Base-by-base conservation (phyloP, 2,888 invertebrate species). In the Drosophila fungiperda region DNA sequence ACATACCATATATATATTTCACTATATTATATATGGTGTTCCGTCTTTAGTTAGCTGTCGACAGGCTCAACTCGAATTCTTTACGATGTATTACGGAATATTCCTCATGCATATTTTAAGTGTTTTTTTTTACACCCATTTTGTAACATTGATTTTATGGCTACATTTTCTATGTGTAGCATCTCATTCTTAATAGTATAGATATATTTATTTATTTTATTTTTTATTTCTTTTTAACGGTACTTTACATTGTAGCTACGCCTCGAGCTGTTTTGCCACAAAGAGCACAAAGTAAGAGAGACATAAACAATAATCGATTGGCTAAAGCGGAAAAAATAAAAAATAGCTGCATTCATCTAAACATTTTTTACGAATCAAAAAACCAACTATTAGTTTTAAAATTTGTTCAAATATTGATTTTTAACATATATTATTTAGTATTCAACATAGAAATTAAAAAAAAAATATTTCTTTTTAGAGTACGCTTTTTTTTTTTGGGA, bases 201-300 rank as follows among this genome's bases (percentile, higher is more conserved):
- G 68, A 78, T 61, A 71, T 88, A 83, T 68, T 73, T 86, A 23
- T 15, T 45, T 45, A 8, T 45, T 45, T 68, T 78, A 58, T 65
- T 53, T 70, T 59, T 70, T 66, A 45, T 77, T 76, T 68, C 38
- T 49, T 68, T 63, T 82, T 67, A 90, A 84, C 85, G 90, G 91
- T 91, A 91, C 91, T 88, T 90, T 89, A 88, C 87, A 89, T 90
- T 87, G 91, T 91, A 91, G 91, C 91, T 90, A 90, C 91, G 91
- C 91, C 77, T 90, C 78, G 79, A 82, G 74, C 76, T 67, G 64
- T 79, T 68, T 69, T 65, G 70, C 69, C 65, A 70, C 60, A 23
- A 23, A 23, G 67, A 66, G 65, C 75, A 67, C 78, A 76, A 73
- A 73, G 66, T 72, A 73, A 78, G 68, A 57, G 68, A 68, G 54